Conservation (phyloP, 2,797 vertebrate genomes). For the Ctenopoma multispine region DNA sequence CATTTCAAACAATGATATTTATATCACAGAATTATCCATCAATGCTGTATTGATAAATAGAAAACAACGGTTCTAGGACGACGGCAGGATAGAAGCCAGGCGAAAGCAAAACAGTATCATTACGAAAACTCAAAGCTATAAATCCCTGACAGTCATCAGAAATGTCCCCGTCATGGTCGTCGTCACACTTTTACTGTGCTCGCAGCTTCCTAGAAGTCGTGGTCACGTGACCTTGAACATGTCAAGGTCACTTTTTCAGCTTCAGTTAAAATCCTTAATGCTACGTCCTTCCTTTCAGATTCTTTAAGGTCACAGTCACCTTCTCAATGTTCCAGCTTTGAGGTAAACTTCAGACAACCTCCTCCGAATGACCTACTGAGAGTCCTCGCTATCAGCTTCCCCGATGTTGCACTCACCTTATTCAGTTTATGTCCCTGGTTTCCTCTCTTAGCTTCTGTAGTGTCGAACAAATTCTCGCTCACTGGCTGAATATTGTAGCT, state of each 20-base stretch:
- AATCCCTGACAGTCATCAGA: too few species aligned
- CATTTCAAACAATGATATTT: too few species aligned
- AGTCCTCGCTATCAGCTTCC: neutral
- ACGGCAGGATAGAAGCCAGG: too few species aligned
- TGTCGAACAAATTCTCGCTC: neutral
- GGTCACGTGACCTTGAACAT: neutral
- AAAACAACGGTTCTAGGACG: too few species aligned
- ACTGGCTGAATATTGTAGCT: neutral
- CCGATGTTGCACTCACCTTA: conserved; percentile 44
- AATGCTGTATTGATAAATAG: too few species aligned
- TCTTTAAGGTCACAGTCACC: rapidly evolving
- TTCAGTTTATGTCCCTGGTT: neutral
- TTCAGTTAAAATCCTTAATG: too few species aligned
- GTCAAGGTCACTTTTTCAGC: conserved; percentile 45
- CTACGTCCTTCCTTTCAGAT: neutral
- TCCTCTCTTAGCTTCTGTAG: neutral
- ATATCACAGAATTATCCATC: too few species aligned
- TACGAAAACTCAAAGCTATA: too few species aligned
- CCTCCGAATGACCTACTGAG: neutral
- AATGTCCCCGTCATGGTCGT: too few species aligned
- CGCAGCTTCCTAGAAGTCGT: neutral
- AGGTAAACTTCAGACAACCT: neutral
- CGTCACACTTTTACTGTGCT: neutral
- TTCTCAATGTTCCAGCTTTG: neutral
- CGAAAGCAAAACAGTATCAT: too few species aligned